Evolutionary conservation across 37 sponge, comb jelly and placozoan species (phyloP), one percentile per base, ranked within the genome.

Genomic region (Mnemiopsis leidyi): DNA sequence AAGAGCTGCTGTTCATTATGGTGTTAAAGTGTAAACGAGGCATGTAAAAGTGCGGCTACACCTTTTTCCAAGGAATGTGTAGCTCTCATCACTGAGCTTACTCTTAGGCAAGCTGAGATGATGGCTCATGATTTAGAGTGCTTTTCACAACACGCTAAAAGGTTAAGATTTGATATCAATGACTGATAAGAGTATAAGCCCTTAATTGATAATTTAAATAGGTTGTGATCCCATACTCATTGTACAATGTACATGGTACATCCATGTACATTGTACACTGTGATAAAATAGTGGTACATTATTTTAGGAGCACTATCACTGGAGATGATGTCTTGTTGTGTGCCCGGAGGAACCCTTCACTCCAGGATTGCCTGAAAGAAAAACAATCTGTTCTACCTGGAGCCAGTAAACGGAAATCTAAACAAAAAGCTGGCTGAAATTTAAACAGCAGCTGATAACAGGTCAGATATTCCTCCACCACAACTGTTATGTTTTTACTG

Each of bases 301-400:
- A 25, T 82, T 31, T 5, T 61, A 85, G 90, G 90, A 85, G 61
- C 3, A 85, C 90, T 16, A 25, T 85, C 0, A 85, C 24, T 1
- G 90, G 90, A 40, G 90, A 85, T 85, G 90, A 85, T 39, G 90
- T 85, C 1, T n/a, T 85, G 61, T 37, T 85, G 26, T 85, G 90
- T 39, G 90, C 90, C 90, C 1, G 90, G 1, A 85, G 90, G 90
- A 85, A 85, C 61, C 90, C 90, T 61, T 85, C 90, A 0, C 24
- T 85, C 24, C 40, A 38, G 29, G 90, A 85, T 25, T 9, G 25
- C 1, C 61, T 85, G 48, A 36, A 25, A 39, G 90, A 85, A 29
- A 23, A 25, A 38, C 90, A 40, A 23, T 39, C 38, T 13, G 3
- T 25, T 2, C n/a, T 85, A 39, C 90, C 90, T 9, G 90, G 90